A percentile compares a stretch with the other conserved stretches of the same genome.
Evolutionary conservation across 2,888 invertebrate species (phyloP).

Genomic region (Tolmerus cingulatus): DNA sequence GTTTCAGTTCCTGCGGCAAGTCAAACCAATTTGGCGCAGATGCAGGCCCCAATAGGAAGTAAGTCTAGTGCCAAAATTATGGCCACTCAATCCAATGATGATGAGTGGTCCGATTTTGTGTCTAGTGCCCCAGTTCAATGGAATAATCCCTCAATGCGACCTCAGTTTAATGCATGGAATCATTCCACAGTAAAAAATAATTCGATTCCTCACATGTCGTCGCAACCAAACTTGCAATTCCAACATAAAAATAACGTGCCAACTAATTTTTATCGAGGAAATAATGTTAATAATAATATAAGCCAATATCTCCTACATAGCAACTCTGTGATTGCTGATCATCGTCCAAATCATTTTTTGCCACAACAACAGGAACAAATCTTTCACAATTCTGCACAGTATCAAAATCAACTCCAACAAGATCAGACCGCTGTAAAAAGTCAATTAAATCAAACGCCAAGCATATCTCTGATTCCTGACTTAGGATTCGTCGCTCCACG

Average conservation of each 20-base stretch:
- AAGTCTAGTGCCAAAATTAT: not conserved
- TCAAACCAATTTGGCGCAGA: constrained; percentile 5
- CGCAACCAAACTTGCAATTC: constrained; percentile 43
- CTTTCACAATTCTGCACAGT: not conserved
- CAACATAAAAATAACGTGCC: constrained; percentile 43
- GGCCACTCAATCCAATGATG: constrained; percentile 56
- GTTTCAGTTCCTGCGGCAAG: constrained; percentile 59
- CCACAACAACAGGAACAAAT: constrained; percentile 43
- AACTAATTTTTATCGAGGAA: not conserved
- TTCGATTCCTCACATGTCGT: constrained; percentile 28
- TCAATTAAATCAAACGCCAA: constrained; percentile 60
- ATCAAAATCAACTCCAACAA: constrained; percentile 50
- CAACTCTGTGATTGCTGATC: not conserved
- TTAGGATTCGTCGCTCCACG: constrained; percentile 67
- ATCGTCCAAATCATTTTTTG: constrained; percentile 42
- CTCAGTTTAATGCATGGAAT: constrained; percentile 53
- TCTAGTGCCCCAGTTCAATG: constrained; percentile 61
- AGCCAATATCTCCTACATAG: not conserved
- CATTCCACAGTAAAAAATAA: not conserved
- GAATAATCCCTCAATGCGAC: constrained; percentile 31
- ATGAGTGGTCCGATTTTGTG: constrained; percentile 69
- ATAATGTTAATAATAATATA: not conserved
- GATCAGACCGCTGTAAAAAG: constrained; percentile 44
- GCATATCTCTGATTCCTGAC: constrained; percentile 67
- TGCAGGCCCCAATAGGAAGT: constrained; percentile 48